phyloP scores from a whole-genome alignment of 2,113 vertebrate genomes.

The Cairina moschata region DNA sequence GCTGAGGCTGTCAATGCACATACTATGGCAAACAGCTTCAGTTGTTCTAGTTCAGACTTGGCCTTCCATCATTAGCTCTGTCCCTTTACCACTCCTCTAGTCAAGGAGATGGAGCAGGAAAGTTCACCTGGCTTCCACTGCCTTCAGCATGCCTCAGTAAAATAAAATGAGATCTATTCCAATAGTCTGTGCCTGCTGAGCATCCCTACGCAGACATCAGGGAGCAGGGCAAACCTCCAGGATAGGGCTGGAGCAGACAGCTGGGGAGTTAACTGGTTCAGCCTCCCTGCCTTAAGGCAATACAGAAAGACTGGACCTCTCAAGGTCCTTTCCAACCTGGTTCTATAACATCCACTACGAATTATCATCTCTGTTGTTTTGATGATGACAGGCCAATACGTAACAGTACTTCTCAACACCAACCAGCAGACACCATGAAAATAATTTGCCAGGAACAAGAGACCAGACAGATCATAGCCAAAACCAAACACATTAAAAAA shows the following conservation, averaged over 20 bases:
- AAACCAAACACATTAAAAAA: background rate
- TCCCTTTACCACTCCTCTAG: background rate
- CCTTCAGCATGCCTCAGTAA: background rate
- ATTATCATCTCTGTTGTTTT: background rate
- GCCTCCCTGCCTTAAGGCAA: background rate
- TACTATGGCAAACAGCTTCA: background rate
- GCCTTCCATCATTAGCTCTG: background rate
- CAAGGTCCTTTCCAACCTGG: background rate
- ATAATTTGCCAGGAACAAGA: background rate
- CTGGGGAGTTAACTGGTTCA: background rate
- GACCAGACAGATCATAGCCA: background rate
- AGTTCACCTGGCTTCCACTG: background rate
- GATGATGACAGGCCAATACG: background rate
- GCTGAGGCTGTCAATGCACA: background rate
- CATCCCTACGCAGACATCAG: background rate
- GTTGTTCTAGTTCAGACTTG: background rate
- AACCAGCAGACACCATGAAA: background rate
- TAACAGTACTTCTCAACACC: background rate
- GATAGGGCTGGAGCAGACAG: background rate
- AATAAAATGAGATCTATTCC: background rate
- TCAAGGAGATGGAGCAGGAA: background rate
- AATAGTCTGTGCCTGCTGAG: background rate
- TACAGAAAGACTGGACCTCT: background rate
- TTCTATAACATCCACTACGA: background rate
- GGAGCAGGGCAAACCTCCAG: background rate